These are phyloP conservation scores for Gymnogyps californianus DNA, from an alignment of 2,113 vertebrate species.

Conservation along the genomic window DNA sequence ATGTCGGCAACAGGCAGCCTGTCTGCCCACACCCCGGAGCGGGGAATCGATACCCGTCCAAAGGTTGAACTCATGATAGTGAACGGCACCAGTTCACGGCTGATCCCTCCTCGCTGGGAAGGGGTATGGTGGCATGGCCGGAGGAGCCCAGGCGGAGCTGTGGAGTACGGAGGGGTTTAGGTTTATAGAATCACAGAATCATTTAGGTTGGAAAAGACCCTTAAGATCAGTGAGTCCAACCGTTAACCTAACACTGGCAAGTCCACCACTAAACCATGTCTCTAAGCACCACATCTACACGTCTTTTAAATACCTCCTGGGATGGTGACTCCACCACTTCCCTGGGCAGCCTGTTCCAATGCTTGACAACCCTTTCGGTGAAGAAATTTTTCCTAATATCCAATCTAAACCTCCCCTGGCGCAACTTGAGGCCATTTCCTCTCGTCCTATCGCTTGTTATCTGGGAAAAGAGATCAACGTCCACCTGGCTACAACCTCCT, in stretches of 20 bases:
- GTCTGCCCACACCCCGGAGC: neutral
- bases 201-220: neutral
- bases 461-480: neutral
- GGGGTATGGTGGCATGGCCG: accelerated
- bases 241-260: neutral
- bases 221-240: neutral
- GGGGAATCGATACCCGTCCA: accelerated
- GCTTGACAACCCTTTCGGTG: accelerated
- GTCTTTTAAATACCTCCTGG: neutral
- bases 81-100: neutral
- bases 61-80: neutral
- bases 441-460: neutral
- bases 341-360: neutral
- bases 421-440: neutral
- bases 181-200: neutral
- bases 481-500: accelerated
- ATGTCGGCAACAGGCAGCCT: neutral
- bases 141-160: neutral
- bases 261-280: neutral
- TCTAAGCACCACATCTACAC: neutral
- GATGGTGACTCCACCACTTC: neutral
- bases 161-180: neutral
- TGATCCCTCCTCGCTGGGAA: neutral
- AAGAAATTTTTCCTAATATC: neutral
- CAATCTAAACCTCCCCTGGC: neutral